phyloP scores from a whole-genome alignment of 2,888 invertebrate species.

The Parnassius glacialis region DNA sequence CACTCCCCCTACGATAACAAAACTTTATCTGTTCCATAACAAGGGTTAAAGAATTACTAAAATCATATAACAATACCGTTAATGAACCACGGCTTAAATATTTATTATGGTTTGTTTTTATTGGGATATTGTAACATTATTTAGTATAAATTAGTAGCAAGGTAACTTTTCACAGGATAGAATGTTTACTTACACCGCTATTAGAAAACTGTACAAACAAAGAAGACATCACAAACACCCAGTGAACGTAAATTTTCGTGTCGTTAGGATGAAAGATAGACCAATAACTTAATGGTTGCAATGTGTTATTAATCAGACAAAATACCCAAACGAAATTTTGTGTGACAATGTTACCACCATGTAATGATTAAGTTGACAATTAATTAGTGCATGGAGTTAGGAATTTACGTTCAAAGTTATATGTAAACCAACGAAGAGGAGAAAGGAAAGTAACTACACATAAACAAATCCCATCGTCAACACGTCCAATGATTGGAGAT shows the following conservation, averaged over 20 bases:
- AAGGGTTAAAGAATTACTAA: neutral
- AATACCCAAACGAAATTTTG: conserved; percentile 6
- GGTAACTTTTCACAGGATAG: too few species aligned
- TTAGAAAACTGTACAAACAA: conserved; percentile 8
- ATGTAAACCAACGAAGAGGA: conserved; percentile 14
- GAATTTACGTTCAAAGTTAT: conserved; percentile 23
- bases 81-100: neutral
- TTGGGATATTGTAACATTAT: too few species aligned
- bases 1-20: conserved; percentile 60
- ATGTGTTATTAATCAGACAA: conserved; percentile 3
- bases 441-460: conserved; percentile 25
- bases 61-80: neutral
- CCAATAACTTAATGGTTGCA: neutral
- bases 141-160: too few species aligned
- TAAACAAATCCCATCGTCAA: conserved; percentile 26
- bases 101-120: too few species aligned
- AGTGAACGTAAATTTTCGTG: conserved; percentile 22
- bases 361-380: neutral
- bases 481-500: conserved; percentile 25
- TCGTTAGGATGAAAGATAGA: conserved; percentile 6
- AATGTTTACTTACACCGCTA: too few species aligned
- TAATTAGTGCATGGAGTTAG: conserved; percentile 12
- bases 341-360: too few species aligned
- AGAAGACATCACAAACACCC: conserved; percentile 23
- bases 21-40: too few species aligned